Base-by-base conservation (phyloP, 1,140 invertebrate genomes). In the Drosophila busckii region DNA sequence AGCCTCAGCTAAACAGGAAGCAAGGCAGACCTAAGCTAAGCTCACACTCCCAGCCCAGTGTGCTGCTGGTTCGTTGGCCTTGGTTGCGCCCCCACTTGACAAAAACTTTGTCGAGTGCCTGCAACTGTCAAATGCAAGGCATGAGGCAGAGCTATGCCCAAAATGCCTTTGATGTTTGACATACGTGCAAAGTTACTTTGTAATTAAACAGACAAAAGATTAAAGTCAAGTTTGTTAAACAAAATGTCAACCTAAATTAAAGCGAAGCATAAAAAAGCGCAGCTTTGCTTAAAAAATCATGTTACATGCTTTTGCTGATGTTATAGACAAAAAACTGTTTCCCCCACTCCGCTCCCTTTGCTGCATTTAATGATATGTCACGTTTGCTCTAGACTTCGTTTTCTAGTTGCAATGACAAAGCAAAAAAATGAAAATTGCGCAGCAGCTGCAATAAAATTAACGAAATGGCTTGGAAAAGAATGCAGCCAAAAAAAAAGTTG, bases 391-490 rank as follows among this genome's bases (percentile, higher is more conserved):
- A 59, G 66, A 64, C 65, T 70, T 25, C 34, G 34, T 28, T 35
- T 40, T 38, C 17, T 49, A 61, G 42, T 46, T 48, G 46, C 61
- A 76, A 70, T 76, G 66, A 76, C 70, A 63, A 12, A 28, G 46
- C 69, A 37, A 56, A 46, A 49, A 52, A 56, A 48, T 23, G 49
- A 70, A 71, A 71, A 50, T 63, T 68, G 31, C 63, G 63, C 63
- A 49, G 44, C 68, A 52, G 37, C 62, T 71, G 71, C 71, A 78
- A 73, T 71, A 76, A 76, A 75, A 69, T 75, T 35, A 75, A 52
- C 49, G 42, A 68, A 73, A 75, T 42, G 52, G 44, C 48, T 49
- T 63, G 64, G 34, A 49, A 58, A 68, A 68, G 63, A 73, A 73
- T 75, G 59, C 40, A 49, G 22, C 45, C 35, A n/a, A 62, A 70